phyloP scores from a whole-genome alignment of 2,797 vertebrate species.

The Antennarius maculatus region DNA sequence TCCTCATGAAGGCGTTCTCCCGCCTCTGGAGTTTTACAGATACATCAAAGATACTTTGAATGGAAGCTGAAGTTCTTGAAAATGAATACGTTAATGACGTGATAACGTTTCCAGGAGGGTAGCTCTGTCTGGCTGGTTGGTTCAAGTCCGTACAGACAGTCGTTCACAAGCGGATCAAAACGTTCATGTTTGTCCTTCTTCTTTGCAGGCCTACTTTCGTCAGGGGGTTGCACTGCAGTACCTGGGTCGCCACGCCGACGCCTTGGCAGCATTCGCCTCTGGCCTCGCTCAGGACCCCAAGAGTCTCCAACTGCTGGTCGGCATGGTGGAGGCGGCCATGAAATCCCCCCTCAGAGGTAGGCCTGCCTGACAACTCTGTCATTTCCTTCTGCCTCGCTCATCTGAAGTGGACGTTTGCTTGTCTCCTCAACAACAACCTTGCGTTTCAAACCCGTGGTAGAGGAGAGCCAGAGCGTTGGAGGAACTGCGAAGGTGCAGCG shows the following conservation, averaged over 20 bases:
- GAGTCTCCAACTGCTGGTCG: constrained; percentile 95
- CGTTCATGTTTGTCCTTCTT: neutral
- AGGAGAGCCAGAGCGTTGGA: neutral
- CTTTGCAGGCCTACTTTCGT: constrained; percentile 95
- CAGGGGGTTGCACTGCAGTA: constrained; percentile 98
- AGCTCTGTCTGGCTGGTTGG: too few species aligned
- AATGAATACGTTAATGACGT: too few species aligned
- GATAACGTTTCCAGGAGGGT: too few species aligned
- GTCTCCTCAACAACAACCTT: neutral
- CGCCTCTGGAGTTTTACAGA: too few species aligned
- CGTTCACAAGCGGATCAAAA: too few species aligned
- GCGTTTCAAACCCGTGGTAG: constrained; percentile 5
- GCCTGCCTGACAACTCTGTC: too few species aligned
- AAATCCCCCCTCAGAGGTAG: constrained; percentile 89
- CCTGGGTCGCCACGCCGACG: constrained; percentile 94
- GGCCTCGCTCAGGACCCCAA: constrained; percentile 96
- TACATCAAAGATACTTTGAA: too few species aligned
- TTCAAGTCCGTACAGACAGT: too few species aligned
- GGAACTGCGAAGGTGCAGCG: constrained; percentile 5
- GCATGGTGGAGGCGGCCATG: constrained; percentile 98
- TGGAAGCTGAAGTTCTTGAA: too few species aligned
- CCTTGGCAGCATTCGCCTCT: constrained; percentile 94
- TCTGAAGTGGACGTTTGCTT: neutral
- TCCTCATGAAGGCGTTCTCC: too few species aligned
- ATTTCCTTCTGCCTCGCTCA: neutral